These are phyloP conservation scores for Geodia barretti DNA, from an alignment of 37 sponge, comb jelly and placozoan genomes.

Conservation along the genomic window DNA sequence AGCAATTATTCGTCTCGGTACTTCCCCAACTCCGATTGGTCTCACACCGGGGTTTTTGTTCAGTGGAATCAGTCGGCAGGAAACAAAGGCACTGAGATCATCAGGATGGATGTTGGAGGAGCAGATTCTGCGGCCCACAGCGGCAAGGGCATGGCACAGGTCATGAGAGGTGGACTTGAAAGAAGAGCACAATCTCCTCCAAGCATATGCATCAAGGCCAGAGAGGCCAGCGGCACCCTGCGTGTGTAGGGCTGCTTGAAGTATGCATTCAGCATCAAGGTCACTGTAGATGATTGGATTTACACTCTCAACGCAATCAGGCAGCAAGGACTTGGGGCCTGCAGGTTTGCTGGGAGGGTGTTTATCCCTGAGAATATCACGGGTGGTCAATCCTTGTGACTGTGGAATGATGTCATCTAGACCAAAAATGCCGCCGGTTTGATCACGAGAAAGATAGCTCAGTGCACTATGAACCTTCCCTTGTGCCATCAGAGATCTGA, in stretches of 20 bases:
- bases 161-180: conserved; percentile 35
- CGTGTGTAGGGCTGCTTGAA: conserved; percentile 8
- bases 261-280: conserved; percentile 27
- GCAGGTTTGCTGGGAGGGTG: conserved; percentile 17
- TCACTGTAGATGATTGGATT: conserved; percentile 28
- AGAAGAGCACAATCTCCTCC: conserved; percentile 37
- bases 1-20: conserved; percentile 50
- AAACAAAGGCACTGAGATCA: conserved; percentile 18
- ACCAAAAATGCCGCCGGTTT: conserved; percentile 1
- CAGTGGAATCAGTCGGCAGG: conserved; percentile 55
- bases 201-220: conserved; percentile 46
- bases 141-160: conserved; percentile 48
- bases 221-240: conserved; percentile 52
- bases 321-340: not conserved
- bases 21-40: conserved; percentile 70
- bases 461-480: not conserved
- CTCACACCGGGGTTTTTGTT: conserved; percentile 61
- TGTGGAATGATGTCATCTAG: conserved; percentile 19
- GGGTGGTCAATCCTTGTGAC: not conserved
- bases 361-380: conserved; percentile 28
- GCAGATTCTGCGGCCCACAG: conserved; percentile 20
- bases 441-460: not conserved
- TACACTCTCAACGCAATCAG: not conserved
- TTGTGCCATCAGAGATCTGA: not conserved
- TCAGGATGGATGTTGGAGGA: conserved; percentile 39